These are phyloP conservation scores for Escarpia spicata DNA, from an alignment of 2,888 invertebrate genomes.

Conservation along the genomic window DNA sequence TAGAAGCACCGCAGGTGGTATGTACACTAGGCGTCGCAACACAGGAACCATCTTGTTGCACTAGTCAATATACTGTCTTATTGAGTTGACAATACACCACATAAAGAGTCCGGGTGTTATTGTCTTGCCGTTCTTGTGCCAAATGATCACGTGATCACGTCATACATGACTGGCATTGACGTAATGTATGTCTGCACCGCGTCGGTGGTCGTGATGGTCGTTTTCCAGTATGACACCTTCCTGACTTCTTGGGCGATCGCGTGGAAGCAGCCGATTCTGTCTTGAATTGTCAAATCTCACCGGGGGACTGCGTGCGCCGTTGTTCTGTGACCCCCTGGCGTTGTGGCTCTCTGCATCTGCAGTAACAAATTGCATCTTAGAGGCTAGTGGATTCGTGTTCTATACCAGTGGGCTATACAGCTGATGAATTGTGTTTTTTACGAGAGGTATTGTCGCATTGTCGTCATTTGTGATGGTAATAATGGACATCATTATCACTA, in stretches of 20 bases:
- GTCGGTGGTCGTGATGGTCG: background rate
- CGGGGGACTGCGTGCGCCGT: background rate
- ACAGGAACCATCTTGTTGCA: background rate
- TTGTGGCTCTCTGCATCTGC: background rate
- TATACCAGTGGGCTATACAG: too few relatives aligned
- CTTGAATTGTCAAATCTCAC: background rate
- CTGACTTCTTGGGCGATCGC: background rate
- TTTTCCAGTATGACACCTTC: background rate
- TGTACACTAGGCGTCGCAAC: background rate
- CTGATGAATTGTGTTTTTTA: too few relatives aligned
- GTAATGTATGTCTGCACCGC: background rate
- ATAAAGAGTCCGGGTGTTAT: background rate
- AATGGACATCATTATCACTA: background rate
- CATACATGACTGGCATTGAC: constrained; percentile 9
- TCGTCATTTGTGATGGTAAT: background rate
- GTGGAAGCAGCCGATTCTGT: background rate
- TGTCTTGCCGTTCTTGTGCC: background rate
- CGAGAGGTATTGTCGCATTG: background rate
- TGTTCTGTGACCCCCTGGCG: background rate
- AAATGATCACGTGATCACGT: background rate
- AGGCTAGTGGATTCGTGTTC: background rate
- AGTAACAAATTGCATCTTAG: background rate
- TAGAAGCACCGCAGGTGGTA: background rate
- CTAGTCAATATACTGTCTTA: background rate
- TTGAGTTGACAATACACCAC: background rate